These are phyloP conservation scores for Girardia tigrina DNA, from an alignment of 2,888 invertebrate species.

Conservation along the genomic window DNA sequence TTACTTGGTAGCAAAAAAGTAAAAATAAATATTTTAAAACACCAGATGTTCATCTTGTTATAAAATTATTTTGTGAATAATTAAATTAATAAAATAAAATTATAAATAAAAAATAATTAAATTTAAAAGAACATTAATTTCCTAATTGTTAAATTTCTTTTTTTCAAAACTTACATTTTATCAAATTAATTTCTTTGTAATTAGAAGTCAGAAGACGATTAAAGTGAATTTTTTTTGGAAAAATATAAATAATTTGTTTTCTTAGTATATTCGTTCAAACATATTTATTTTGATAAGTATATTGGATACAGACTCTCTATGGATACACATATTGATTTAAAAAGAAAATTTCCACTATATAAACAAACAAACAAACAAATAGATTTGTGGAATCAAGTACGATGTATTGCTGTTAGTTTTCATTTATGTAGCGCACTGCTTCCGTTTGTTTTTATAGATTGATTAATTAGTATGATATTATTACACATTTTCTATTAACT, in stretches of 20 bases:
- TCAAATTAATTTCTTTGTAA: too few relatives aligned
- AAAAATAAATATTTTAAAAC: too few relatives aligned
- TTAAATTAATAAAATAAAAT: too few relatives aligned
- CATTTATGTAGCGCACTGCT: background rate
- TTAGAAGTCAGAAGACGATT: too few relatives aligned
- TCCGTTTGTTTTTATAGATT: background rate
- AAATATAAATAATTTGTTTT: background rate
- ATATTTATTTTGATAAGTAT: background rate
- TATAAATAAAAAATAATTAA: too few relatives aligned
- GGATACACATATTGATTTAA: background rate
- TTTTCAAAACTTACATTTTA: too few relatives aligned
- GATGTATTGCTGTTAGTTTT: background rate
- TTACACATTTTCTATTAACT: background rate
- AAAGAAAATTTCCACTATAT: background rate
- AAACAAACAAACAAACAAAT: background rate
- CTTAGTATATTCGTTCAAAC: background rate
- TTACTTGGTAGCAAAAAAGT: too few relatives aligned
- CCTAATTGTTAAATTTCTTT: too few relatives aligned
- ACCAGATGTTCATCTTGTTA: too few relatives aligned
- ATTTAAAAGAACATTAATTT: too few relatives aligned
- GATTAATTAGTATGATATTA: background rate
- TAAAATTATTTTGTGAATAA: too few relatives aligned
- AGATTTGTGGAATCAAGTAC: background rate
- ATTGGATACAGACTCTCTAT: background rate
- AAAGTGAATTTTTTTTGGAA: too few relatives aligned